Evolutionary conservation across 2,113 vertebrate species (phyloP).

Genomic region (Theropithecus gelada): DNA sequence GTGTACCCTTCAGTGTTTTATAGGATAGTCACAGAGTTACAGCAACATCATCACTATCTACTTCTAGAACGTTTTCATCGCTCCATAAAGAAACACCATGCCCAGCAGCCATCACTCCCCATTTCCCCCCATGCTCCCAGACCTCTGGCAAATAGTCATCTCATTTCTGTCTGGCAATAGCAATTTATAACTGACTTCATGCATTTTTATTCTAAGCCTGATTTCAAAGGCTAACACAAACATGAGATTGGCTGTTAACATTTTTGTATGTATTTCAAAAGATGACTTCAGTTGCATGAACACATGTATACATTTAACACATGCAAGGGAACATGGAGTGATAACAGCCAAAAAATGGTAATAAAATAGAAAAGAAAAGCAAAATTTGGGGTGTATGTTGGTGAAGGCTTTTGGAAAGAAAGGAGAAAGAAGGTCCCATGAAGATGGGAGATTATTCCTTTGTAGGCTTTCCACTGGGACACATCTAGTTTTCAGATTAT

Average conservation of each 20-base stretch:
- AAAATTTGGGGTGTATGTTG: neutral
- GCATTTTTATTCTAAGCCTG: neutral
- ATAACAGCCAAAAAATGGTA: neutral
- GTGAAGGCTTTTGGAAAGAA: neutral
- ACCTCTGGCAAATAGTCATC: neutral
- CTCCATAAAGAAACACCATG: neutral
- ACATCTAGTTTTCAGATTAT: conserved; percentile 56
- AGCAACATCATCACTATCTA: neutral
- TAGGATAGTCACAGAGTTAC: neutral
- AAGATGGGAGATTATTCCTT: neutral
- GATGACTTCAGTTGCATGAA: neutral
- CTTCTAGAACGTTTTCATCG: neutral
- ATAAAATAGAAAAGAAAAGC: neutral
- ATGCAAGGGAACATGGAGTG: neutral
- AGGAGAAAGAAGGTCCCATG: neutral
- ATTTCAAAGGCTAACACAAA: neutral
- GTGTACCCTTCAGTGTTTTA: neutral
- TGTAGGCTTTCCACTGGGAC: conserved; percentile 10
- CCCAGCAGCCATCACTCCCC: neutral
- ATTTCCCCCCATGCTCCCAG: rapidly evolving
- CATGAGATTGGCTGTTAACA: neutral
- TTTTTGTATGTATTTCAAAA: neutral
- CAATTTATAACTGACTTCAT: neutral
- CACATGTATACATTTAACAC: neutral
- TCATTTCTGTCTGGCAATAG: neutral